Percentiles rank a stretch among this genome's conserved stretches.
Conservation (phyloP, 2,113 vertebrate genomes). For the Sprattus sprattus region DNA sequence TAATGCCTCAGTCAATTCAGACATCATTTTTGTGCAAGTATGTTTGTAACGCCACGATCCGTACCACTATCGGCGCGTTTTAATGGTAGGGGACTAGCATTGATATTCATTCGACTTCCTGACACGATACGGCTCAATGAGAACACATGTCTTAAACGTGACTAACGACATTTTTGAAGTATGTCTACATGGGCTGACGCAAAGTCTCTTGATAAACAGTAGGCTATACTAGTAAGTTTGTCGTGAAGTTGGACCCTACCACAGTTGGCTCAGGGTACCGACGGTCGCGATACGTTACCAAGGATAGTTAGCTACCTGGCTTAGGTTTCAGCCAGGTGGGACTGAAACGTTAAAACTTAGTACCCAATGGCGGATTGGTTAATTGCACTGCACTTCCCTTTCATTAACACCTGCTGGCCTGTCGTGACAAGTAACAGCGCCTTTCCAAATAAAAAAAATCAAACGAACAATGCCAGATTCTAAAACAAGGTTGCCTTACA, state of each 20-base stretch:
- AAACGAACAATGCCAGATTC: neutral
- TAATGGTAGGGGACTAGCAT: neutral
- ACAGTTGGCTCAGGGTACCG: neutral
- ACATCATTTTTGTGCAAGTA: neutral
- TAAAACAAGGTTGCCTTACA: neutral
- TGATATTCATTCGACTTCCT: conserved; percentile 5
- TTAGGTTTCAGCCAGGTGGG: conserved; percentile 3
- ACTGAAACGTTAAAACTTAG: neutral
- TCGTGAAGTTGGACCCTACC: neutral
- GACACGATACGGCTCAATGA: neutral
- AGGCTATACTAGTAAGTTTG: neutral
- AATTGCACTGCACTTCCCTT: neutral
- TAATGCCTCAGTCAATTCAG: neutral
- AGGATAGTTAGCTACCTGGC: neutral
- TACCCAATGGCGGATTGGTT: neutral
- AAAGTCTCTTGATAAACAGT: neutral
- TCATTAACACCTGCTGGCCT: neutral
- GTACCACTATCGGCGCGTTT: neutral
- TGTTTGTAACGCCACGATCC: neutral
- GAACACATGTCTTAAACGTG: conserved; percentile 3
- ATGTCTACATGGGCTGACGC: neutral
- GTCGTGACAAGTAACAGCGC: neutral
- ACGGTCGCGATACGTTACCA: neutral
- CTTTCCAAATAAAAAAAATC: neutral
- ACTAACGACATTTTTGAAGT: neutral